Evolutionary conservation across 35 echinoderm and acorn worm genomes (phyloP), one percentile per base, ranked within the genome.

Genomic region (Apostichopus californicus): DNA sequence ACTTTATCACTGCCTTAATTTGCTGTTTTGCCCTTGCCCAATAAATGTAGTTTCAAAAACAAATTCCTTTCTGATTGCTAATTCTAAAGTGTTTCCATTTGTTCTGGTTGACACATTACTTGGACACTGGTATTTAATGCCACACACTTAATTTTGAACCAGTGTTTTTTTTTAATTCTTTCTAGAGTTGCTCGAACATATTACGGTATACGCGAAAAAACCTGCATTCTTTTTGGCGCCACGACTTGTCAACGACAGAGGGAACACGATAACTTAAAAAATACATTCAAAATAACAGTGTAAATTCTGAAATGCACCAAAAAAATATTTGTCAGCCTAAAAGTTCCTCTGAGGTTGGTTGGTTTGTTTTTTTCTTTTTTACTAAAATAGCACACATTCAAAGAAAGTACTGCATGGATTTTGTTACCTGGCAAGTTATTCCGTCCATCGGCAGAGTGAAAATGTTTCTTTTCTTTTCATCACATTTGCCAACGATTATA

Each of bases 401-500:
- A 75, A 18, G 71, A 75, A 75, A 75, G 71, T 75, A 24, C 71
- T 75, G 71, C 71, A 75, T 75, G 71, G 71, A 75, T 75, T 7
- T 18, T 18, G 1, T 75, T 75, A 75, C 71, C 15, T 75, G 71
- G 71, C 71, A 75, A 75, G 71, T 75, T 75, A 75, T 18, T 7
- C 18, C 2, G 2, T 73, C 71, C 15, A 22, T 22, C 15, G 71
- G 22, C 71, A 75, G 71, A 75, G 17, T n/a, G 71, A n/a, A 75
- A 20, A 24, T 75, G n/a, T 75, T 14, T 75, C n/a, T 22, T 13
- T 75, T 22, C 18, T 1, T 15, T 21, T 25, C 34, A 46, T 46
- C 18, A 11, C 64, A 18, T 75, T 18, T 75, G 71, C 20, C 71
- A 18, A n/a, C n/a, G 5, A 24, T 0, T 24, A 46, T 46, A 46